Conservation (phyloP, 37 sponge, comb jelly and placozoan species). For the Hormiphora californensis region DNA sequence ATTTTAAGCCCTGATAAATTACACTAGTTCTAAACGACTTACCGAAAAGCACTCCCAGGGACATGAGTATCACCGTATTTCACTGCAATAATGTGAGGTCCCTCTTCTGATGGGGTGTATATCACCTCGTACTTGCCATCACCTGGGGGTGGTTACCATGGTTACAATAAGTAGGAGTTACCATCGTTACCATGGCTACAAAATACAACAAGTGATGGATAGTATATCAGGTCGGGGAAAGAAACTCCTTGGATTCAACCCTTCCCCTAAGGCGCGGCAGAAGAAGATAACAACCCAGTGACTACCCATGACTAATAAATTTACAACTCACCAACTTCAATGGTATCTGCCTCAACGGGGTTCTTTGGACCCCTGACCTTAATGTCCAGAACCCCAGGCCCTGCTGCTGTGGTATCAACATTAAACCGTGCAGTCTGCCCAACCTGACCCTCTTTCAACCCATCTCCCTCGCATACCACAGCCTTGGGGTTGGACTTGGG, state of each 20-base stretch:
- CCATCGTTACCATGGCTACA: background rate
- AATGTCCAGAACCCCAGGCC: constrained; percentile 72
- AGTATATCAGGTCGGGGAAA: too few species aligned
- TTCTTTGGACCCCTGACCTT: constrained; percentile 77
- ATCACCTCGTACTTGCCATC: constrained; percentile 28
- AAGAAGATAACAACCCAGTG: too few species aligned
- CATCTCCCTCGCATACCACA: constrained; percentile 8
- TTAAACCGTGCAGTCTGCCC: constrained; percentile 76
- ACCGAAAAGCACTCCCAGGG: constrained; percentile 49
- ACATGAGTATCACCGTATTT: constrained; percentile 48
- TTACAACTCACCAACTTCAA: constrained; percentile 31
- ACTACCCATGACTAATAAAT: background rate
- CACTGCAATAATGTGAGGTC: constrained; percentile 11
- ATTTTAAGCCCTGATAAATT: too few species aligned
- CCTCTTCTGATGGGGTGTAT: constrained; percentile 37
- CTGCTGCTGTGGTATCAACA: constrained; percentile 81
- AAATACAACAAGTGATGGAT: background rate
- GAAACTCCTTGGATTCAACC: too few species aligned
- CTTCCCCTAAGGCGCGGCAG: too few species aligned
- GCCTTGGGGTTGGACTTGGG: constrained; percentile 4
- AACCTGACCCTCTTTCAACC: constrained; percentile 15
- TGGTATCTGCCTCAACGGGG: constrained; percentile 53
- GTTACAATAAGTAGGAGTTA: too few species aligned
- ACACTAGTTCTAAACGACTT: too few species aligned
- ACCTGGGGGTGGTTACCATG: too few species aligned